Evolutionary conservation across 2,797 vertebrate genomes (phyloP), one percentile per base, ranked within the genome.

Genomic region (Psittacula derbiana): DNA sequence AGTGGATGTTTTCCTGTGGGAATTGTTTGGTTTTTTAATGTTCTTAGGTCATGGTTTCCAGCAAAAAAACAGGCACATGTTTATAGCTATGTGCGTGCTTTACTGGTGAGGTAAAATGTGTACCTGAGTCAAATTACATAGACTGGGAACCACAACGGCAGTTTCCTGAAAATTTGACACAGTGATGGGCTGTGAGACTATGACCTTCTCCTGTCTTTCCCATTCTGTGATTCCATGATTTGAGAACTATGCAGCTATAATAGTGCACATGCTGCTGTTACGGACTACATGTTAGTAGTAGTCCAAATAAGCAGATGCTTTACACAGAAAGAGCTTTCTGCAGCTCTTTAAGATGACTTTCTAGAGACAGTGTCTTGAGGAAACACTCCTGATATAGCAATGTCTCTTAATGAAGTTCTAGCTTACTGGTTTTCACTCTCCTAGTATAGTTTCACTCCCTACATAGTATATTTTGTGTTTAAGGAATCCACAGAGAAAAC

Each of bases 401-500:
- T 64, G 27, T 67, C 71, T 90, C 44, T 28, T 60, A 47, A 53
- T 69, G 53, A 79, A 82, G 36, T 43, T 36, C 30, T 49, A 38
- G 5, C 8, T 84, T 14, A 41, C 4, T 38, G 25, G 24, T 43
- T 74, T 90, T 49, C 47, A 18, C 43, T 73, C 23, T 62, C 24
- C 7, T 49, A 41, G 25, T n/a, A n/a, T n/a, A n/a, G n/a, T n/a
- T n/a, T n/a, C n/a, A n/a, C 25, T 66, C 25, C 21, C 19, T 61
- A 4, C 4, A 3, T 31, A 53, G 25, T 23, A 2, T 36, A 58
- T 58, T 81, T 76, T 65, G 21, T 64, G 36, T 67, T 78, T 78
- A 66, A 90, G 75, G 58, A 88, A 79, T 16, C 36, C 62, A 75
- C 58, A 50, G 23, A 58, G 47, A 67, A 94, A 81, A 82, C 13